phyloP scores from a whole-genome alignment of 1,140 invertebrate species.

The Subanguina moxae region DNA sequence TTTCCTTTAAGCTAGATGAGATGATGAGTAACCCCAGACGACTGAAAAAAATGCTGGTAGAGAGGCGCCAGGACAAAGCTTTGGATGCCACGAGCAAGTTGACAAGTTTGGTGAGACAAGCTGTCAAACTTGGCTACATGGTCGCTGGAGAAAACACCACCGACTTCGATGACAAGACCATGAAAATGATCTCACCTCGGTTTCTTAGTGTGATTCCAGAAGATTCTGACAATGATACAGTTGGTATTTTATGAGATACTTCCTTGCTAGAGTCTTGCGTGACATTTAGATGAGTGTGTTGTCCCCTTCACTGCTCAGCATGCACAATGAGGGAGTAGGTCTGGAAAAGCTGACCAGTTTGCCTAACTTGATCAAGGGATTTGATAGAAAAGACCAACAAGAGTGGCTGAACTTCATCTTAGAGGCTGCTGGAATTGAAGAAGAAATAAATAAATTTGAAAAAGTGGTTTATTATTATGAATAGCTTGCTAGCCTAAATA shows the following conservation, averaged over 20 bases:
- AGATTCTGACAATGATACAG: conserved; percentile 38
- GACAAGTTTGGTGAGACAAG: conserved; percentile 41
- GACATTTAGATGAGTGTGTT: conserved; percentile 47
- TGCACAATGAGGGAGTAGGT: conserved; percentile 52
- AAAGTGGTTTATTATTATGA: background rate
- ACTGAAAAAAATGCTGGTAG: background rate
- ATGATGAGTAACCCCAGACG: background rate
- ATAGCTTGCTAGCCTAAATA: background rate
- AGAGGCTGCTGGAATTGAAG: conserved; percentile 20
- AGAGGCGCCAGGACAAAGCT: background rate
- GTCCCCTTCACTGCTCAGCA: conserved; percentile 53
- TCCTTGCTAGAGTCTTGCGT: background rate
- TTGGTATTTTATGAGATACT: conserved; percentile 3
- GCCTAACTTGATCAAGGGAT: conserved; percentile 36
- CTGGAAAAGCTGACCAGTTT: conserved; percentile 47
- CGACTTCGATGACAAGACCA: conserved; percentile 53
- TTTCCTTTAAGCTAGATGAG: conserved; percentile 1
- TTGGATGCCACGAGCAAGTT: background rate
- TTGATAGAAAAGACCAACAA: conserved; percentile 37
- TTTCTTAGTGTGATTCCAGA: conserved; percentile 50
- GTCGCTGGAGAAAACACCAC: conserved; percentile 51
- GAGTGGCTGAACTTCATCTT: conserved; percentile 48
- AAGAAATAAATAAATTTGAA: conserved; percentile 20
- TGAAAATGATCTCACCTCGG: conserved; percentile 52
- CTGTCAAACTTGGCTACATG: conserved; percentile 46